Evolutionary conservation across 1,140 invertebrate genomes (phyloP), one percentile per base, ranked within the genome.

Genomic region (Bombus ignitus): DNA sequence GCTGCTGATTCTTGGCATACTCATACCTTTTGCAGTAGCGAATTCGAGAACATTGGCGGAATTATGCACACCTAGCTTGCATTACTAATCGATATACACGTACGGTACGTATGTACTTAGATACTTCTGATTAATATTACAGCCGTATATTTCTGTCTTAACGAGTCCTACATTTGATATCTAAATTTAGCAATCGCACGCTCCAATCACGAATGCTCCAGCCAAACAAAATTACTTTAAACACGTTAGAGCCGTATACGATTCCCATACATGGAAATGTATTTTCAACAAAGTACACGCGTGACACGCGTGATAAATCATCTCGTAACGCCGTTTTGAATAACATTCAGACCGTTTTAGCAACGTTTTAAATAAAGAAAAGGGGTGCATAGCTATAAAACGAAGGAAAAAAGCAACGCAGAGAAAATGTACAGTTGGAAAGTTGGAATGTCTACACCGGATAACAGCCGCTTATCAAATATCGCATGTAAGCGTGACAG

Each of bases 301-400:
- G 62, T 1, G 47, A 5, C 8, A 0, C 8, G 47, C n/a, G n/a
- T 15, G 12, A 65, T 66, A 66, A 66, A 66, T 66, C n/a, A 66
- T 32, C 62, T 2, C 4, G n/a, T 15, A 65, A 32, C 12, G 13
- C 13, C 5, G 62, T 15, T 32, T 32, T 15, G 5, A 32, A 66
- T 18, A 32, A 5, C 59, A n/a, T n/a, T 9, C 59, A 22, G 59
- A n/a, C 10, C 2, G 6, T 53, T 53, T 53, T 53, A 62, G 59
- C 25, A 62, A n/a, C 25, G 28, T 28, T 66, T 32, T n/a, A 32
- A 32, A 66, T 1, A 13, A 32, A 32, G n/a, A 32, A 15, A 15
- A 32, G 1, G 1, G 5, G 0, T 6, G 18, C 13, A 0, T 8
- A 1, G 12, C 5, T 15, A 15, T 32, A 66, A 32, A n/a, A 2